Evolutionary conservation across 2,888 invertebrate species (phyloP), one percentile per base, ranked within the genome.

Genomic region (Pachymerium ferrugineum): DNA sequence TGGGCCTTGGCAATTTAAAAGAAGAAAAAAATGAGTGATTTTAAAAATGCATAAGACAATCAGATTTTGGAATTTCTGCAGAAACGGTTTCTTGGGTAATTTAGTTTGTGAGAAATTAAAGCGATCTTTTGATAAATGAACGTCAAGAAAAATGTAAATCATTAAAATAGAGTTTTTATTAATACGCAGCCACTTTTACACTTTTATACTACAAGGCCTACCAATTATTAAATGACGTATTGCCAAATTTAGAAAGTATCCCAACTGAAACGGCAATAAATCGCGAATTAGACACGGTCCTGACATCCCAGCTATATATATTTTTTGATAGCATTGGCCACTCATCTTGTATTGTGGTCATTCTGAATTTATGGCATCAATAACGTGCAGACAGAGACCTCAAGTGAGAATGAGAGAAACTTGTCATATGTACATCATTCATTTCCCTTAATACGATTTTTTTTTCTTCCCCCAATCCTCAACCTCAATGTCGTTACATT

Each of bases 21-120:
- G n/a, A n/a, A n/a, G 19, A 16, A 54, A 54, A n/a, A 54, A 54
- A 54, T 54, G 22, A 54, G 47, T 19, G 47, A 22, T 54, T 54
- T 54, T 54, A 54, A 54, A 54, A 54, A 54, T 54, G 47, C 47
- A 54, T 5, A 54, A 54, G 47, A 54, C 47, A 54, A 54, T 54
- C 47, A n/a, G 47, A 54, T 54, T 54, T n/a, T 22, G 47, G 19
- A 22, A n/a, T n/a, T 54, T 54, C 10, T 19, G 22, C 19, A 54
- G 47, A 19, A 54, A 54, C 22, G 47, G n/a, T n/a, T n/a, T 54
- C 47, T 54, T 10, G n/a, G 6, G 16, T 54, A 54, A 54, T 54
- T 54, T 54, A 22, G 6, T 54, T 54, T 54, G 16, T 19, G 19
- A 22, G 16, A 54, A 54, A 54, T 54, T 54, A 54, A 19, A 19